These are phyloP conservation scores for Andrena fulva DNA, from an alignment of 2,888 invertebrate species.

Conservation along the genomic window DNA sequence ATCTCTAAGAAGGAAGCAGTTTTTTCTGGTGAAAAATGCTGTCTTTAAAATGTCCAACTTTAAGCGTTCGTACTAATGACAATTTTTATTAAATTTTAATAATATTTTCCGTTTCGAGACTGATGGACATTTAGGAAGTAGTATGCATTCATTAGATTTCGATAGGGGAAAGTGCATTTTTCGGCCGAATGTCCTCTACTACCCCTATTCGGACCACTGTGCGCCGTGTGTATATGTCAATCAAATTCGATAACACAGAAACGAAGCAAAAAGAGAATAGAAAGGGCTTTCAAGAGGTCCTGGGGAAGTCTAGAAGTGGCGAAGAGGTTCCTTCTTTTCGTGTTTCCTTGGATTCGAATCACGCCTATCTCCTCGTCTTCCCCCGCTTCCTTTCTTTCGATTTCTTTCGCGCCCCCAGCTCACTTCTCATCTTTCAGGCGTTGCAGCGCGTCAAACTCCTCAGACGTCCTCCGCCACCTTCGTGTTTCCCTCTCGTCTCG, in stretches of 20 bases:
- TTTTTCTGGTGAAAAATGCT: too few species aligned
- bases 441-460: slow-evolving; percentile 69
- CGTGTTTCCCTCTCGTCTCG: slow-evolving; percentile 41
- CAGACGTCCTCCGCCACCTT: slow-evolving; percentile 57
- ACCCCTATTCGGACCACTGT: too few species aligned
- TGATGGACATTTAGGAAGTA: too few species aligned
- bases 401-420: slow-evolving; percentile 44
- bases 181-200: too few species aligned
- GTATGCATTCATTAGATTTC: too few species aligned
- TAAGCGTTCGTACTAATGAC: too few species aligned
- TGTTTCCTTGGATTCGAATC: slow-evolving; percentile 75
- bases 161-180: too few species aligned
- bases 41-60: too few species aligned
- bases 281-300: slow-evolving; percentile 47
- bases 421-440: slow-evolving; percentile 58
- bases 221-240: not conserved
- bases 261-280: slow-evolving; percentile 1
- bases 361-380: slow-evolving; percentile 73
- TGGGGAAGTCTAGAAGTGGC: slow-evolving; percentile 61
- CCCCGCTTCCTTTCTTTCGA: slow-evolving; percentile 38
- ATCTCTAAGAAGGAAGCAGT: too few species aligned
- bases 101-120: too few species aligned
- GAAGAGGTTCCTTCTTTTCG: slow-evolving; percentile 57
- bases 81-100: too few species aligned
- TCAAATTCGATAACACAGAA: slow-evolving; percentile 33